These are phyloP conservation scores for Scaeva pyrastri DNA, from an alignment of 2,888 invertebrate genomes.

Conservation along the genomic window DNA sequence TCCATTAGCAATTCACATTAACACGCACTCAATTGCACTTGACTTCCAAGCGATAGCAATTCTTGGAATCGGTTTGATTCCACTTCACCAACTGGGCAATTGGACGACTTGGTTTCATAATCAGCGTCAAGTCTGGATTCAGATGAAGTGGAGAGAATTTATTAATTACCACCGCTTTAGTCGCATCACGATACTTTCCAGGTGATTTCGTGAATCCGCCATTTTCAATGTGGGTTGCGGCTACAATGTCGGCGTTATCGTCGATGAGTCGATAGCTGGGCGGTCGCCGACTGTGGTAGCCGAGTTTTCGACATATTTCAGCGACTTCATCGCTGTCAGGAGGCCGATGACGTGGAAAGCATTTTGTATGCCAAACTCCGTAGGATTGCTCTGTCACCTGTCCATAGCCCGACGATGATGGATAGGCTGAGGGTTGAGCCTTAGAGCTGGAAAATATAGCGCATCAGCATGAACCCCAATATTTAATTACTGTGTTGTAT, in stretches of 20 bases:
- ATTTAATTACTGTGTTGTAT: conserved; percentile 7
- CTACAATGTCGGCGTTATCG: conserved; percentile 78
- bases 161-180: conserved; percentile 81
- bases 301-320: conserved; percentile 87
- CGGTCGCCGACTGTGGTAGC: conserved; percentile 85
- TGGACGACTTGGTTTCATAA: conserved; percentile 82
- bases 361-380: conserved; percentile 90
- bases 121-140: conserved; percentile 80
- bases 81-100: conserved; percentile 82
- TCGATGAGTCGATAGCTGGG: conserved; percentile 82
- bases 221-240: conserved; percentile 78
- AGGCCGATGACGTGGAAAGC: conserved; percentile 86
- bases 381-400: conserved; percentile 88
- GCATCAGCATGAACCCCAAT: not conserved
- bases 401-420: conserved; percentile 83
- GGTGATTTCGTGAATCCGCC: conserved; percentile 78
- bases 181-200: conserved; percentile 80
- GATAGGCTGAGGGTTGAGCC: conserved; percentile 34
- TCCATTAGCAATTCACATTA: not conserved
- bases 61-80: conserved; percentile 81
- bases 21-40: conserved; percentile 79
- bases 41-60: conserved; percentile 82
- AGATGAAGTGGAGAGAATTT: conserved; percentile 82
- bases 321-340: conserved; percentile 84
- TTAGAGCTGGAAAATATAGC: conserved; percentile 19